A percentile compares a stretch with the other conserved stretches of the same genome.
phyloP scores from a whole-genome alignment of 2,113 vertebrate genomes.

The Gnathonemus echidnorhynchus region DNA sequence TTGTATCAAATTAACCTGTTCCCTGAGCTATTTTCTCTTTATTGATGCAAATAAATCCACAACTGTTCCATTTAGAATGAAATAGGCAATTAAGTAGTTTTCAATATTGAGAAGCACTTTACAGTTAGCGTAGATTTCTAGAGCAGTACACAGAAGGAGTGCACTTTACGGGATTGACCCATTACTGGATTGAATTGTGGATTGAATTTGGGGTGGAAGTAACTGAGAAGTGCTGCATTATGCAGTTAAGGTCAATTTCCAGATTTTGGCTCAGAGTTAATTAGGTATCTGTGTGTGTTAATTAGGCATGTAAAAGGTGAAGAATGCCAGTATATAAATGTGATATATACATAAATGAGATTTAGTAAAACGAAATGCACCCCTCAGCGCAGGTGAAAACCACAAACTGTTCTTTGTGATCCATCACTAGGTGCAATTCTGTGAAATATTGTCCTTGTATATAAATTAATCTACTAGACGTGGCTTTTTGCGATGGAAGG shows the following conservation, averaged over 20 bases:
- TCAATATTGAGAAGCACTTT: neutral
- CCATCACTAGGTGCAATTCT: neutral
- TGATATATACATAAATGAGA: neutral
- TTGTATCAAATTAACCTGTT: neutral
- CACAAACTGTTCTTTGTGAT: neutral
- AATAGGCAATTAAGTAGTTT: neutral
- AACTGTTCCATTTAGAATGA: neutral
- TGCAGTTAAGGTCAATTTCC: neutral
- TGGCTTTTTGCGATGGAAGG: neutral
- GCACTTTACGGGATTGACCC: neutral
- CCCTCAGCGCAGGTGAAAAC: neutral
- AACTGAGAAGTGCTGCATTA: neutral
- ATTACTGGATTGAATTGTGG: neutral
- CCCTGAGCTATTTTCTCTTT: neutral
- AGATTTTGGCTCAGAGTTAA: neutral
- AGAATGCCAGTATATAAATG: neutral
- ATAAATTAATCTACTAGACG: neutral
- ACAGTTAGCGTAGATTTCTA: neutral
- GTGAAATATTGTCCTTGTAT: neutral
- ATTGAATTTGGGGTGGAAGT: neutral
- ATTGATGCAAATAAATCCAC: neutral
- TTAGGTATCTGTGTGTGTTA: too few species aligned
- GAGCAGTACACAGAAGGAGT: neutral
- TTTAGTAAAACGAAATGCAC: too few species aligned
- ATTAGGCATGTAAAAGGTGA: neutral